Evolutionary conservation across 2,888 invertebrate genomes (phyloP), one percentile per base, ranked within the genome.

Genomic region (Phasia obesa): DNA sequence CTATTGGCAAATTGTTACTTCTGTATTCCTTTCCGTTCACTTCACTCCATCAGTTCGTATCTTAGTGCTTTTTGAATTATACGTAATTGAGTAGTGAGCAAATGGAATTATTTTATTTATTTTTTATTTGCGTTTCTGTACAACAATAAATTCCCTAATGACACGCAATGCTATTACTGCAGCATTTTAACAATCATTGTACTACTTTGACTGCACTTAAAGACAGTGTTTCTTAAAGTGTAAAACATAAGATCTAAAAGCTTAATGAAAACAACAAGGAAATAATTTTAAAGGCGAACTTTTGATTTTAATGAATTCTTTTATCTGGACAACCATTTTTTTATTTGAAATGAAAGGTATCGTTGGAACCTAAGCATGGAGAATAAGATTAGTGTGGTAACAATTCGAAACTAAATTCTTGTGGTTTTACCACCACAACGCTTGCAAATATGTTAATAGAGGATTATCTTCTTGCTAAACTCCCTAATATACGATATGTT

Each of bases 61-160:
- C 19, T 42, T 21, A 4, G 23, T 51, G 59, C 27, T 4, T 21
- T 0, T 35, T 27, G 7, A 19, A 17, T 19, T n/a, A 19, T 55
- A 64, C 49, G 70, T n/a, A 49, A 38, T 35, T 55, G 53, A 44
- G 7, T 51, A 21, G 64, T 27, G 57, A 17, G 35, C 38, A 79
- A 67, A 38, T 73, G 19, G 38, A 62, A 77, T 62, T 77, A 70
- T 73, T 19, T 60, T 57, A 65, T 57, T n/a, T 57, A 49, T 38
- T 47, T 77, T 64, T 25, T 62, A 44, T 71, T 70, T 71, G 57
- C 57, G 42, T 49, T 64, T 62, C 27, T 60, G 49, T 51, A 57
- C 47, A 81, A 71, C 73, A 81, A 81, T 76, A 65, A 81, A 67
- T 77, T 76, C 55, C 53, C 38, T 81, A 77, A 81, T 81, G 71